A percentile compares a stretch with the other conserved stretches of the same genome.
phyloP scores from a whole-genome alignment of 2,888 invertebrate species.

The Platypus cylindrus region DNA sequence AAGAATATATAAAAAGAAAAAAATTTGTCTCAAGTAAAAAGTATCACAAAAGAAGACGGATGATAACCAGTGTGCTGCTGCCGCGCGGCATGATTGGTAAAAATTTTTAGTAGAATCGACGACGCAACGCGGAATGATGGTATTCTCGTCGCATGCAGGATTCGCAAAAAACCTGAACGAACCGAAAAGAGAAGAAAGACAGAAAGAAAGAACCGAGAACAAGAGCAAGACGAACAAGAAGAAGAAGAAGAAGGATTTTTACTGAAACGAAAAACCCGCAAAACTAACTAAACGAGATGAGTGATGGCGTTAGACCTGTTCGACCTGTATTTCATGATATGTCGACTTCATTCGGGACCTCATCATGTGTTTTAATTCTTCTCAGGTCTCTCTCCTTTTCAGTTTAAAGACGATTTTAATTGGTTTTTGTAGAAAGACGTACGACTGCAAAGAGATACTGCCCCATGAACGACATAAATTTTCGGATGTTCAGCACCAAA shows the following conservation, averaged over 20 bases:
- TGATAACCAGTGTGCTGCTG: no score
- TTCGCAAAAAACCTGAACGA: conserved; percentile 13
- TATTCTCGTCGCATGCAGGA: conserved; percentile 33
- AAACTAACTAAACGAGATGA: conserved; percentile 38
- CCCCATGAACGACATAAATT: no score
- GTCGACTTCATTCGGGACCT: conserved; percentile 36
- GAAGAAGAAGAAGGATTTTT: conserved; percentile 23
- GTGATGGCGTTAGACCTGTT: conserved; percentile 37
- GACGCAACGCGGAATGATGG: conserved; percentile 32
- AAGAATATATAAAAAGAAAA: no score
- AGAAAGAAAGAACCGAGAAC: conserved; percentile 12
- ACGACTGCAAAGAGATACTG: no score
- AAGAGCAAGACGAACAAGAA: conserved; percentile 25
- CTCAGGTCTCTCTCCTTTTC: conserved; percentile 22
- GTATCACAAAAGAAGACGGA: no score
- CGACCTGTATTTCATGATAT: conserved; percentile 38
- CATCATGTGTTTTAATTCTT: conserved; percentile 30
- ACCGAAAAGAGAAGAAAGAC: no score
- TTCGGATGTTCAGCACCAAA: no score
- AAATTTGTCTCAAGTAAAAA: neutral
- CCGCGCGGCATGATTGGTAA: conserved; percentile 23
- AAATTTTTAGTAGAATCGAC: conserved; percentile 34
- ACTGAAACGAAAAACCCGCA: no score
- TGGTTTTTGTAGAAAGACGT: no score
- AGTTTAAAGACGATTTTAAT: conserved; percentile 18